These are phyloP conservation scores for Redunca redunca DNA, from an alignment of 2,113 vertebrate genomes.

Conservation along the genomic window DNA sequence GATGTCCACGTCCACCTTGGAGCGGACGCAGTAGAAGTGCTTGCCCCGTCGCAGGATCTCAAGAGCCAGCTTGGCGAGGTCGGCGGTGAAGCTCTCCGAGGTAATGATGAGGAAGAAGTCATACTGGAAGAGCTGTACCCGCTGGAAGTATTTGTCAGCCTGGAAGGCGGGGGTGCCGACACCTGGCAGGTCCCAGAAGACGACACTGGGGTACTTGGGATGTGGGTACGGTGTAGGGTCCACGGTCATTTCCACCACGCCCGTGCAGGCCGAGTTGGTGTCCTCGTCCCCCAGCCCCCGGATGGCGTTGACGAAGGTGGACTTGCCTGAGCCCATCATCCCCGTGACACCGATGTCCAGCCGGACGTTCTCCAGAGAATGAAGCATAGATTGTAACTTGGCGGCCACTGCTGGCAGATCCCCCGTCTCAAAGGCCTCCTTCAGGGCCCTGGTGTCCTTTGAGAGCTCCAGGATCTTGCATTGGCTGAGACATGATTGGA, in stretches of 20 bases:
- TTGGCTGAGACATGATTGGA: neutral
- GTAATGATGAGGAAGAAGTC: slow-evolving; percentile 73
- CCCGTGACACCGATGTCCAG: slow-evolving; percentile 27
- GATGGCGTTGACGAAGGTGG: slow-evolving; percentile 69
- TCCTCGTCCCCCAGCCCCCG: slow-evolving; percentile 52
- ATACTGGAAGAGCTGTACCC: slow-evolving; percentile 38
- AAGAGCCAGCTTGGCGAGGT: slow-evolving; percentile 31
- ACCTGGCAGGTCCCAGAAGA: slow-evolving; percentile 75
- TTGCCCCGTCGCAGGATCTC: slow-evolving; percentile 41
- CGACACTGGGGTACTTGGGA: slow-evolving; percentile 50
- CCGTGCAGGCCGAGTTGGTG: slow-evolving; percentile 32
- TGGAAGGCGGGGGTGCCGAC: neutral
- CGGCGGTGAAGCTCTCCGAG: slow-evolving; percentile 18
- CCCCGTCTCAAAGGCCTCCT: slow-evolving; percentile 31
- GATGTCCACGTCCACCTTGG: neutral
- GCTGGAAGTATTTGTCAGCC: slow-evolving; percentile 22
- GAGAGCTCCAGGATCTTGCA: neutral
- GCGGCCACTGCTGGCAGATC: slow-evolving; percentile 13
- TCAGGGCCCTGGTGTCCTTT: neutral
- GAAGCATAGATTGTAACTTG: slow-evolving; percentile 47
- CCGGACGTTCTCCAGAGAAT: slow-evolving; percentile 9
- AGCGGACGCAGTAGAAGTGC: slow-evolving; percentile 1
- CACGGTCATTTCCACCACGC: slow-evolving; percentile 56
- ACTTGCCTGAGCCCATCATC: slow-evolving; percentile 20
- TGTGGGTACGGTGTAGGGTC: slow-evolving; percentile 29